A percentile compares a stretch with the other conserved stretches of the same genome.
Conservation (phyloP, 1,140 invertebrate genomes). For the Tetraneura akinire region DNA sequence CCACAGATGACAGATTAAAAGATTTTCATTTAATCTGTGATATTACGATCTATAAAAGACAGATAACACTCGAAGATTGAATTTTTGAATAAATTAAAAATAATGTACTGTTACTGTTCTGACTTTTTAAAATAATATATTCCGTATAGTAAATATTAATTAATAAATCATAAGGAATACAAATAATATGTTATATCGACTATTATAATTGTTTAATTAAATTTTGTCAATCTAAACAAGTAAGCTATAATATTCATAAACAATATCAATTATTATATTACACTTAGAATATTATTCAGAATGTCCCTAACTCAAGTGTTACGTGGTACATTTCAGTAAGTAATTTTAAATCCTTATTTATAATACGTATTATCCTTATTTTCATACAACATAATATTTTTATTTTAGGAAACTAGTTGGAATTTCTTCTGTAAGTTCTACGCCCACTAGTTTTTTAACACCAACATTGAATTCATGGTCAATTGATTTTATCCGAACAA, state of each 20-base stretch:
- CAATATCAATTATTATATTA: neutral
- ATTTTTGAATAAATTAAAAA: no score
- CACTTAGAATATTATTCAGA: neutral
- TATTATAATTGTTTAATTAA: neutral
- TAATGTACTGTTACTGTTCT: no score
- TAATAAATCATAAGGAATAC: no score
- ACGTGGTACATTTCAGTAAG: slow-evolving; percentile 30
- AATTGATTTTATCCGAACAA: slow-evolving; percentile 58
- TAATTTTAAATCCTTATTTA: neutral
- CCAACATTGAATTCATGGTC: slow-evolving; percentile 24
- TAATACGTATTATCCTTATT: neutral
- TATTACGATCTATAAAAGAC: no score
- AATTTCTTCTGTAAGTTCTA: neutral
- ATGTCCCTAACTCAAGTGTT: slow-evolving; percentile 8
- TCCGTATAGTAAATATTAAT: no score
- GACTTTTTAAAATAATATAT: no score
- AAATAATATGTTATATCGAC: no score
- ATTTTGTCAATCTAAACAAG: neutral
- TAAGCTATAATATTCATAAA: neutral
- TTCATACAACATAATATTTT: neutral
- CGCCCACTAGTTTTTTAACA: neutral
- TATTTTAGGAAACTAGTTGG: slow-evolving; percentile 27
- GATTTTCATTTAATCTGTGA: no score
- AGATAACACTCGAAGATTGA: no score
- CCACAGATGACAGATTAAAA: no score